Percentiles rank a stretch among this genome's conserved stretches.
Conservation (phyloP, 64 coral and sea anemone genomes). For the Hydrozoanthus tunicans region DNA sequence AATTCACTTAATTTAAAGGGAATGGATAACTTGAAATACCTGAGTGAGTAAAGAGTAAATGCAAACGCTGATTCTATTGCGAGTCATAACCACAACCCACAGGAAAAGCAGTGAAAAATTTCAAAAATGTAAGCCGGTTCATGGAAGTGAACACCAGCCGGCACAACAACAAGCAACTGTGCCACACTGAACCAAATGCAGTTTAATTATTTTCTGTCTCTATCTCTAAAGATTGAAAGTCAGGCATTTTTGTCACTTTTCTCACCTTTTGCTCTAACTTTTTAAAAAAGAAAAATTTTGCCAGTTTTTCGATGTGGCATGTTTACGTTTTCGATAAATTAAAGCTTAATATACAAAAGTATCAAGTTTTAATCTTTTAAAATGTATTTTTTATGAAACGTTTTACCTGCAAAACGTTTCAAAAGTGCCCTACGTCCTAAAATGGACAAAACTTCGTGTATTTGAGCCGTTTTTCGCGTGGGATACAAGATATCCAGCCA, state of each 20-base stretch:
- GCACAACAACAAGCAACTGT: no score
- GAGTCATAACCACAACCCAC: no score
- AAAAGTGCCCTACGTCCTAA: not conserved
- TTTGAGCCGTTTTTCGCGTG: constrained; percentile 8
- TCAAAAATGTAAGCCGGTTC: no score
- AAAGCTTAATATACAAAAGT: not conserved
- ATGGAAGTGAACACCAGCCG: no score
- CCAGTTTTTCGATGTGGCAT: not conserved
- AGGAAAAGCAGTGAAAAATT: no score
- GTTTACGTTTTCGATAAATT: not conserved
- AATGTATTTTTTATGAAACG: not conserved
- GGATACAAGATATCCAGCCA: constrained; percentile 19
- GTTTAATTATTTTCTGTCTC: not conserved
- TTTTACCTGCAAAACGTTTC: not conserved
- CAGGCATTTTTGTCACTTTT: not conserved
- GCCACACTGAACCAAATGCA: no score
- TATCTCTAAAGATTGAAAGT: not conserved
- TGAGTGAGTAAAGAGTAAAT: no score
- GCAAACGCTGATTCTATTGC: no score
- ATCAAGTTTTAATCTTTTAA: not conserved
- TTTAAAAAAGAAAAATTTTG: not conserved
- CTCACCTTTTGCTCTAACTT: not conserved
- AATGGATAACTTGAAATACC: no score
- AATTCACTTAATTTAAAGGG: no score
- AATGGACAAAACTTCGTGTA: not conserved